Base-by-base conservation (phyloP, 2,113 vertebrate species). In the Brachypodius melanocephalos region DNA sequence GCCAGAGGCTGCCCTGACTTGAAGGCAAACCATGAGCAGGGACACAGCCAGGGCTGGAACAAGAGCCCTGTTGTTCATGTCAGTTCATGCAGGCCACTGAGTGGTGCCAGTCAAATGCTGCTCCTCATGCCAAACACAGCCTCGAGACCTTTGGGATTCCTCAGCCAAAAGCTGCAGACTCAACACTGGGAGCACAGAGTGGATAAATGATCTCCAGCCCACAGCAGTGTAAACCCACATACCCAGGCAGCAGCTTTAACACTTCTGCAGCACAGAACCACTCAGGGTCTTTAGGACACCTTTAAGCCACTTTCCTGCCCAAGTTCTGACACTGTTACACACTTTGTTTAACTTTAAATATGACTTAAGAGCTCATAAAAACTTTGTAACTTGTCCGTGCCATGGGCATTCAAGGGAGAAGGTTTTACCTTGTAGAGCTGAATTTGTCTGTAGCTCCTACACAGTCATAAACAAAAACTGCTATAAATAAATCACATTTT, bases 151-250 rank as follows among this genome's bases (percentile, higher is more conserved):
- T 3, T 0, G 32, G 34, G 73, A 20, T 19, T 17, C 54, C 69
- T 54, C 0, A 21, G 49, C 4, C 63, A 36, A 36, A 8, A 40
- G 58, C 55, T 28, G 26, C 34, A 86, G 55, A 48, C 11, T 48
- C 66, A 22, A 18, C n/a, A 5, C 45, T 12, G 43, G 54, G 43
- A 85, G 28, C 14, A 28, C 7, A 0, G 31, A 59, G 31, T 3
- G 26, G 42, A 24, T 4, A 11, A 79, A 54, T 0, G 2, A n/a
- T 18, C 80, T 75, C 57, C 83, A 46, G 57, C 4, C 6, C 42
- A 5, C 0, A 0, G 1, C 48, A 29, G 20, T 6, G 6, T 3
- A 81, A 89, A 24, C 2, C 40, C 48, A 55, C 0, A 0, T 1
- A 8, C 26, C 28, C 46, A 17, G 32, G 25, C 4, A 11, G 42